Percentiles rank a stretch among this genome's conserved stretches.
Conservation (phyloP, 2,113 vertebrate species). For the Sylvietta virens region DNA sequence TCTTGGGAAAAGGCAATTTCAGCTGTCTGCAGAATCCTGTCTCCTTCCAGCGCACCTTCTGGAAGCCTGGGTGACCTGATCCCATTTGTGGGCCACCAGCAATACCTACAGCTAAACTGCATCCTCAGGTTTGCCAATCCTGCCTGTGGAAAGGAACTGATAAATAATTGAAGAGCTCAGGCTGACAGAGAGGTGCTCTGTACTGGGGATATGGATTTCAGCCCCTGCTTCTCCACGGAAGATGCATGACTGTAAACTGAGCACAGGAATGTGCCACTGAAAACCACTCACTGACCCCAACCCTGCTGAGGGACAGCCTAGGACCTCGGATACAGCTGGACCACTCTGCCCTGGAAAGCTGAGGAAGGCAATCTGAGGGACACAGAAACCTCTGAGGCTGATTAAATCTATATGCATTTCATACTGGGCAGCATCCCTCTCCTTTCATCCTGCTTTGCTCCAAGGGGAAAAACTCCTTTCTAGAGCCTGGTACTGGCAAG, state of each 20-base stretch:
- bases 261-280: neutral
- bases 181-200: neutral
- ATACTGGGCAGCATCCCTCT: neutral
- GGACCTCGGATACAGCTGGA: rapidly evolving
- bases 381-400: neutral
- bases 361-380: neutral
- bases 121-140: neutral
- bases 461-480: neutral
- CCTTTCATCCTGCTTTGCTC: neutral
- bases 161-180: neutral
- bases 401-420: neutral
- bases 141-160: neutral
- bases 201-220: neutral
- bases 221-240: neutral
- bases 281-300: neutral
- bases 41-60: neutral
- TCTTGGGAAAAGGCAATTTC: neutral
- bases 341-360: neutral
- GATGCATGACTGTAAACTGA: neutral
- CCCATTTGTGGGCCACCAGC: neutral
- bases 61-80: neutral
- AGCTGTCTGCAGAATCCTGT: neutral
- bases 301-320: neutral
- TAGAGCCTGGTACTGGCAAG: neutral
- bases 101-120: neutral